Conservation (phyloP, 2,888 invertebrate species). For the Conchocele bisecta region DNA sequence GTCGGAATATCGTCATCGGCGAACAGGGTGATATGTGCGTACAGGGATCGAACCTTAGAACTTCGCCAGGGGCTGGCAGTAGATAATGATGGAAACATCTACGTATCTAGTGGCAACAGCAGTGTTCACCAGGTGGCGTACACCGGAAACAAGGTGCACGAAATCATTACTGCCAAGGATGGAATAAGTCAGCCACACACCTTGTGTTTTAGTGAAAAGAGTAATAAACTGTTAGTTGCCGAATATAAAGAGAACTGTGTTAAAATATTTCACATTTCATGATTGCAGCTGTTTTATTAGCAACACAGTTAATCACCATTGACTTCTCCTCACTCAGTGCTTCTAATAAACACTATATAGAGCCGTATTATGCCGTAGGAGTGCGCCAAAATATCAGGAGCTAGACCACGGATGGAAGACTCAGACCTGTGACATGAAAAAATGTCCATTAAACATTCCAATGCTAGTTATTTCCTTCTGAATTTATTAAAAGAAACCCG, state of each 20-base stretch:
- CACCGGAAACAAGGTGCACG: constrained; percentile 20
- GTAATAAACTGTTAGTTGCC: constrained; percentile 25
- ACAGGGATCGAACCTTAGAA: constrained; percentile 28
- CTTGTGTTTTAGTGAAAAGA: neutral
- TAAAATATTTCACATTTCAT: constrained; percentile 28
- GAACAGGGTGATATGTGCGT: neutral
- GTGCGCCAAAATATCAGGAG: too few relatives aligned
- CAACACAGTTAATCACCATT: too few relatives aligned
- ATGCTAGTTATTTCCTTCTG: too few relatives aligned
- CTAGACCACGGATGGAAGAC: too few relatives aligned
- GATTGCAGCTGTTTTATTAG: too few relatives aligned
- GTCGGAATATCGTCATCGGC: neutral
- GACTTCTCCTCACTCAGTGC: too few relatives aligned
- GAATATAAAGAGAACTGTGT: constrained; percentile 35
- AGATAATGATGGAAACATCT: constrained; percentile 16
- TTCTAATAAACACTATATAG: too few relatives aligned
- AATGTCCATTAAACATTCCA: too few relatives aligned
- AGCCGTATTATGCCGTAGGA: too few relatives aligned
- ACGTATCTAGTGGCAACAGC: constrained; percentile 28
- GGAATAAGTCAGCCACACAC: constrained; percentile 22
- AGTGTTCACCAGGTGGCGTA: constrained; percentile 22
- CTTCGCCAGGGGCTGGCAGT: constrained; percentile 21
- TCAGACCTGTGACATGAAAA: too few relatives aligned
- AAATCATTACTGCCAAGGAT: constrained; percentile 19
- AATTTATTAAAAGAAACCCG: too few relatives aligned